Evolutionary conservation across 2,797 vertebrate genomes (phyloP).

Genomic region (Emys orbicularis): DNA sequence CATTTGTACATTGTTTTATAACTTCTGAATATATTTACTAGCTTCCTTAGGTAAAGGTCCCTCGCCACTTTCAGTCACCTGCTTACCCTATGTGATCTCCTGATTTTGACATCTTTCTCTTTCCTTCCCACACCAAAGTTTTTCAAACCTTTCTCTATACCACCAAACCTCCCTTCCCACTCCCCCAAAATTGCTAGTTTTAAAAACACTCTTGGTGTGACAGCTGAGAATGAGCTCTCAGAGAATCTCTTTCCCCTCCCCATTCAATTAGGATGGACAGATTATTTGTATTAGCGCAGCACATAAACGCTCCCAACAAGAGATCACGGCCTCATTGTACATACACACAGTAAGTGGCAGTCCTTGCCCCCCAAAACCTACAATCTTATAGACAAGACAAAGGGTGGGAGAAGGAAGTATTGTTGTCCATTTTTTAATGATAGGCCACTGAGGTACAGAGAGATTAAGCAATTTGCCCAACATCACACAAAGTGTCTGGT

Average conservation of each 20-base stretch:
- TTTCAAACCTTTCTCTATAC: not conserved
- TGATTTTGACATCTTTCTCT: not conserved
- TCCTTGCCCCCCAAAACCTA: not conserved
- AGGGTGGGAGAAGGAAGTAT: not conserved
- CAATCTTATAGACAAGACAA: not conserved
- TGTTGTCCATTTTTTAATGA: not conserved
- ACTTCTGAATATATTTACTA: not conserved
- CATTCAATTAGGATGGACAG: not conserved
- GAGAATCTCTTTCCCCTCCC: not conserved
- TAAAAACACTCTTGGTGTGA: not conserved
- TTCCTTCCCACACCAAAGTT: not conserved
- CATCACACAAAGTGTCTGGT: not conserved
- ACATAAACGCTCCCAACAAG: not conserved
- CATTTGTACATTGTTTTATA: not conserved
- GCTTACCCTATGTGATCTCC: not conserved
- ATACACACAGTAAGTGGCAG: not conserved
- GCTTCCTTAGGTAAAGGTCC: not conserved
- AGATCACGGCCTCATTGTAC: not conserved
- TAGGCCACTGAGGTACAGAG: not conserved
- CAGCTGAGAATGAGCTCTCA: not conserved
- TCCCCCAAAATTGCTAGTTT: not conserved
- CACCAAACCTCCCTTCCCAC: not conserved
- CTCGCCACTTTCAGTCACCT: not conserved
- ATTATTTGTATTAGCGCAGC: not conserved
- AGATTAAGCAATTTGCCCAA: not conserved